phyloP scores from a whole-genome alignment of 2,888 invertebrate species.

The Zaprionus obscuricornis region DNA sequence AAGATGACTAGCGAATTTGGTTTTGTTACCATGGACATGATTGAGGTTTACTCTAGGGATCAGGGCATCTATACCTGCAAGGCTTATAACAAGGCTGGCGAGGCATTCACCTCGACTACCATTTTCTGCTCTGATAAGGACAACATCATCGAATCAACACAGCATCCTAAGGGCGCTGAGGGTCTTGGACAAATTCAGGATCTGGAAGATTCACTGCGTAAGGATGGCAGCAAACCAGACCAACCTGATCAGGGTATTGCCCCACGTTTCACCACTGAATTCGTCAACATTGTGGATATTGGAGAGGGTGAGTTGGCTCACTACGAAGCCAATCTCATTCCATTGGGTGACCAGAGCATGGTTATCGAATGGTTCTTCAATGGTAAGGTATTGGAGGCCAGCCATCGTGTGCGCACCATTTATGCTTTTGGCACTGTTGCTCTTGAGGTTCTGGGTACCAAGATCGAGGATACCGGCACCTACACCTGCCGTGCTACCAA shows the following conservation, averaged over 20 bases:
- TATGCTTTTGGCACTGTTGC: constrained; percentile 99
- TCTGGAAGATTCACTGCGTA: constrained; percentile 92
- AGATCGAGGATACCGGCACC: constrained; percentile 95
- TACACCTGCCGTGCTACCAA: constrained; percentile 95
- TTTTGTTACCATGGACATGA: constrained; percentile 96
- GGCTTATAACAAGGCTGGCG: constrained; percentile 93
- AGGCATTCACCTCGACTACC: constrained; percentile 96
- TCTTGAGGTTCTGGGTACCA: constrained; percentile 96
- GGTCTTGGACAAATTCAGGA: constrained; percentile 96
- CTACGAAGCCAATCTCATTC: constrained; percentile 97
- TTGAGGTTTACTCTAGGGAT: constrained; percentile 95
- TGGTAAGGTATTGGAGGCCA: constrained; percentile 93
- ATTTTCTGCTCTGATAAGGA: constrained; percentile 92
- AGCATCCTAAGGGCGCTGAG: constrained; percentile 97
- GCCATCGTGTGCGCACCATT: constrained; percentile 95
- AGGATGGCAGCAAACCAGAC: constrained; percentile 87
- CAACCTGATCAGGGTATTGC: constrained; percentile 92
- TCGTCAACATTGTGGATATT: constrained; percentile 91
- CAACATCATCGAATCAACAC: constrained; percentile 93
- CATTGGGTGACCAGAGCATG: constrained; percentile 97
- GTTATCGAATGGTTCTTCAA: constrained; percentile 98
- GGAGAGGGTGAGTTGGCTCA: constrained; percentile 98
- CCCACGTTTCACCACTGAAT: constrained; percentile 94
- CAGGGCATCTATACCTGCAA: constrained; percentile 97
- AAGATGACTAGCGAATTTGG: constrained; percentile 98